A percentile compares a stretch with the other conserved stretches of the same genome.
These are phyloP conservation scores for Takifugu bimaculatus DNA, from an alignment of 2,113 vertebrate genomes.

Conservation along the genomic window DNA sequence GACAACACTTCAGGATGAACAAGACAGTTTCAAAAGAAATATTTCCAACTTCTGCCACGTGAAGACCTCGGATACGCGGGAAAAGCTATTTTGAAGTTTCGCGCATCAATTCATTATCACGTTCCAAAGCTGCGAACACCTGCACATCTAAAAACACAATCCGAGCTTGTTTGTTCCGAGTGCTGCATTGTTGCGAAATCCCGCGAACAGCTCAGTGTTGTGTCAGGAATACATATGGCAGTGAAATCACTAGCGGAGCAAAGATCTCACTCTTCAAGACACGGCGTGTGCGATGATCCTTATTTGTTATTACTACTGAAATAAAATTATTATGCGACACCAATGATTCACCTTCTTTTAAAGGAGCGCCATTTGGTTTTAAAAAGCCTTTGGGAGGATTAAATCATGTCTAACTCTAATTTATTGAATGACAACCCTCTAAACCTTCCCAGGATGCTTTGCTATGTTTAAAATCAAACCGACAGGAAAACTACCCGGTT, in stretches of 20 bases:
- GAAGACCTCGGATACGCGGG: slow-evolving; percentile 1
- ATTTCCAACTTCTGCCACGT: too few species aligned
- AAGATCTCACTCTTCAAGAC: slow-evolving; percentile 22
- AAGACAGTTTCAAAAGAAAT: too few species aligned
- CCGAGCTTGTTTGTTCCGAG: slow-evolving; percentile 7
- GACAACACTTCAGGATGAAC: background rate
- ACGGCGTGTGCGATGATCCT: slow-evolving; percentile 8
- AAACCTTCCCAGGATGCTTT: too few species aligned
- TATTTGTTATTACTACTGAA: slow-evolving; percentile 11
- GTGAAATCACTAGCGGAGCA: slow-evolving; percentile 22
- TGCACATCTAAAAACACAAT: slow-evolving; percentile 44
- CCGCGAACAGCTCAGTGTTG: slow-evolving; percentile 12
- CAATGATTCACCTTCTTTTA: background rate
- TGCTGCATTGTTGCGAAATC: slow-evolving; percentile 43
- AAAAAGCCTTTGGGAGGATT: too few species aligned
- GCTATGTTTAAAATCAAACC: too few species aligned
- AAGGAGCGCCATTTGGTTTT: background rate
- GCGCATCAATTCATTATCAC: slow-evolving; percentile 59
- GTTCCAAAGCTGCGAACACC: slow-evolving; percentile 57
- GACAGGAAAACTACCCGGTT: too few species aligned
- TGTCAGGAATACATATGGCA: slow-evolving; percentile 26
- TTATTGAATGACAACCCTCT: too few species aligned
- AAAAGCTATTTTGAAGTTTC: slow-evolving; percentile 42
- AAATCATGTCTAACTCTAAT: too few species aligned
- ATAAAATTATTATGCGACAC: background rate